Evolutionary conservation across 2,888 invertebrate genomes (phyloP), one percentile per base, ranked within the genome.

Genomic region (Lasioglossum malachurum): DNA sequence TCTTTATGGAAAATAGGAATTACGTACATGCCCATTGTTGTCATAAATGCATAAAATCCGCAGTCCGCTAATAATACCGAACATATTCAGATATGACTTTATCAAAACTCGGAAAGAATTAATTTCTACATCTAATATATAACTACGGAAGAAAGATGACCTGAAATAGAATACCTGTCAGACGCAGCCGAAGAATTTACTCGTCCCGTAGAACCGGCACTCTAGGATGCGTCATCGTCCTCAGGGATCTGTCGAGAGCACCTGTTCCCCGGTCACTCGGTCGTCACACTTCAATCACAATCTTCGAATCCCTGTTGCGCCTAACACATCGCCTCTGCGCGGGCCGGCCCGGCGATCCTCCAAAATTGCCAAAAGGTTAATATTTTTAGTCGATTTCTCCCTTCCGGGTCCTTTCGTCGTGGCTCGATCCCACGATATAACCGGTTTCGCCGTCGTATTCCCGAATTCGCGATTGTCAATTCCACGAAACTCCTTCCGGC

Each of bases 391-490:
- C 60, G 78, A 80, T 82, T 78, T 57, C 75, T 71, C 83, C 53
- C 75, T 82, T 80, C 80, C 5, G 19, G 19, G 77, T 75, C 83
- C 82, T 80, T 79, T 72, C 35, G 35, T 41, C 67, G 35, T 60
- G 67, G 77, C 83, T 79, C 86, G 74, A 74, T 76, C 80, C 77
- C 72, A 84, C 87, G 83, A 76, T 76, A 87, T 75, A 87, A 88
- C 87, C 83, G 84, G 85, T 91, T 84, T 60, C 85, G 69, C 79
- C 69, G 60, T 53, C 73, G 83, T 79, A 85, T 88, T 82, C 89
- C 83, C 84, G 72, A 87, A 90, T 88, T 89, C 80, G 83, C 84
- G 86, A 77, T 86, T 80, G 77, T 53, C 49, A 74, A 80, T 89
- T 86, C 84, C 84, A 78, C 89, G 80, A 87, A 84, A 89, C 81